A percentile compares a stretch with the other conserved stretches of the same genome.
Evolutionary conservation across 2,113 vertebrate species (phyloP).

Genomic region (Otis tarda): DNA sequence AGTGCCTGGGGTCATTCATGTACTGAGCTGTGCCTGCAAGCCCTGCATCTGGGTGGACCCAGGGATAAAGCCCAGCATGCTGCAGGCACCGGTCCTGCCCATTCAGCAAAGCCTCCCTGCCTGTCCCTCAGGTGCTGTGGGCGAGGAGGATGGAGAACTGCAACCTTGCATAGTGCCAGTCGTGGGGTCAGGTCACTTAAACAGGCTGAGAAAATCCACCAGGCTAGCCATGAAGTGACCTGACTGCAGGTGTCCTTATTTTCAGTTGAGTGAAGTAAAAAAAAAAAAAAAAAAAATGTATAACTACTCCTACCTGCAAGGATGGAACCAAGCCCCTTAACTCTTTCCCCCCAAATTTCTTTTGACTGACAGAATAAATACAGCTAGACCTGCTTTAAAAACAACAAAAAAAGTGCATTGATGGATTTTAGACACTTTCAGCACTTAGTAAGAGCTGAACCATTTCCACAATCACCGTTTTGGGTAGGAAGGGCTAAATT

Average conservation of each 20-base stretch:
- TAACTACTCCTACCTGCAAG: rapidly evolving
- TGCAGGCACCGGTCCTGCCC: too few relatives aligned
- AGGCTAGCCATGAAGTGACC: not conserved
- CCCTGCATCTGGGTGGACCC: not conserved
- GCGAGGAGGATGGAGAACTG: not conserved
- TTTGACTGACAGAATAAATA: not conserved
- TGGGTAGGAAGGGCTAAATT: not conserved
- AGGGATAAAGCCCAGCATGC: not conserved
- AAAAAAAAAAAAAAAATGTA: not conserved
- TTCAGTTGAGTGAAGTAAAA: rapidly evolving
- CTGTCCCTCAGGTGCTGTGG: too few relatives aligned
- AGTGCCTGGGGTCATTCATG: rapidly evolving
- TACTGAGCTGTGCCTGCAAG: not conserved
- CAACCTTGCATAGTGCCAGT: not conserved
- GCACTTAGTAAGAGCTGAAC: not conserved
- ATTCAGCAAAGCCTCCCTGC: rapidly evolving
- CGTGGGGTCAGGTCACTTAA: not conserved
- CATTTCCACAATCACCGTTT: not conserved
- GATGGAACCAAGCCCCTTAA: not conserved
- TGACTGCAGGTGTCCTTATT: not conserved
- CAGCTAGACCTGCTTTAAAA: not conserved
- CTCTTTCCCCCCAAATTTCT: not conserved
- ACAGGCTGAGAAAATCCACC: not conserved
- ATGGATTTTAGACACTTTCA: not conserved
- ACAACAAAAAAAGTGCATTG: not conserved